Percentiles rank a stretch among this genome's conserved stretches.
Evolutionary conservation across 2,888 invertebrate genomes (phyloP).

Genomic region (Camptogramma bilineatum): DNA sequence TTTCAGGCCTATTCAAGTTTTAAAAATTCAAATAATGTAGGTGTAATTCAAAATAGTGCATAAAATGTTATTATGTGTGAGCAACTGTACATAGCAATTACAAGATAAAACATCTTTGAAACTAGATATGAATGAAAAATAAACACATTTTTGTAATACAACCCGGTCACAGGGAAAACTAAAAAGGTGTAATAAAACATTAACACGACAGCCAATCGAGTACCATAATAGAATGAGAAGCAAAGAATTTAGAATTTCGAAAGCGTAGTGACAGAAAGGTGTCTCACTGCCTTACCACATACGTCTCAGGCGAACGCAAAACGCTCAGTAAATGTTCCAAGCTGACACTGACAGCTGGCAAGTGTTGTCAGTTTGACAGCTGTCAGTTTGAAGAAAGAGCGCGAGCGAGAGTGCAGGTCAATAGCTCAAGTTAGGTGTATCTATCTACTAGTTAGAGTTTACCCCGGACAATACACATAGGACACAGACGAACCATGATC

Average conservation of each 20-base stretch:
- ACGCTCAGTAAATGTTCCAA: constrained; percentile 38
- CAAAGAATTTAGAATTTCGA: constrained; percentile 46
- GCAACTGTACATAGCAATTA: background rate
- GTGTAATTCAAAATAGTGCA: constrained; percentile 14
- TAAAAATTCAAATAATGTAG: background rate
- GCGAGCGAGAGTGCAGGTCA: constrained; percentile 47
- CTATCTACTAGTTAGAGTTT: constrained; percentile 40
- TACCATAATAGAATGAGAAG: constrained; percentile 45
- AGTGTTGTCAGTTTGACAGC: constrained; percentile 7
- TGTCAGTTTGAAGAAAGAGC: constrained; percentile 37
- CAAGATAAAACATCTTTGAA: background rate
- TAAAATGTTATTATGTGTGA: constrained; percentile 14
- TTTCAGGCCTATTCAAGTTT: background rate
- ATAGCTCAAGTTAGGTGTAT: constrained; percentile 38
- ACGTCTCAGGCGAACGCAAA: constrained; percentile 39
- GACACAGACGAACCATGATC: constrained; percentile 32
- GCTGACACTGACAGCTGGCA: constrained; percentile 29
- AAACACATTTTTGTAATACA: constrained; percentile 39
- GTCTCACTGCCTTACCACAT: constrained; percentile 26
- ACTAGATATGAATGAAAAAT: background rate
- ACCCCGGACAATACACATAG: constrained; percentile 31
- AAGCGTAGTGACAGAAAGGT: constrained; percentile 34
- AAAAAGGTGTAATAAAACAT: constrained; percentile 31
- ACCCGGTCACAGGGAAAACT: constrained; percentile 36
- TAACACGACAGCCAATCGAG: constrained; percentile 54